Percentiles rank a stretch among this genome's conserved stretches.
Conservation (phyloP, 1,140 invertebrate species). For the Cheumatopsyche charites region DNA sequence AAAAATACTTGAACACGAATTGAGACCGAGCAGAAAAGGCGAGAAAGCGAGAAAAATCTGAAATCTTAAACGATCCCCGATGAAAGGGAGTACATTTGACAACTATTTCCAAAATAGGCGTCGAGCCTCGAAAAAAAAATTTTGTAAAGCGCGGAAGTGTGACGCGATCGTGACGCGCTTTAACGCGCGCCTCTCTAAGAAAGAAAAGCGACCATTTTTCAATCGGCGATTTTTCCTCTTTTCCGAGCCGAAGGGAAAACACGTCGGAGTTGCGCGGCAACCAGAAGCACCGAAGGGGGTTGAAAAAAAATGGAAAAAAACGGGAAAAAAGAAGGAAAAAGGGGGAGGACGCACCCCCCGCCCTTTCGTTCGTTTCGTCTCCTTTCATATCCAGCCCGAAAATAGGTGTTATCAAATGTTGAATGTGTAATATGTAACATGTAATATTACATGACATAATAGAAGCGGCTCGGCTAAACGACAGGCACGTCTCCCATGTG, state of each 20-base stretch:
- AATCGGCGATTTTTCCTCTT: conserved; percentile 16
- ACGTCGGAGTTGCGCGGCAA: too few species aligned
- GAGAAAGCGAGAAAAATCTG: too few species aligned
- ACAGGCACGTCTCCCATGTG: conserved; percentile 12
- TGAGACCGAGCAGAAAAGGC: too few species aligned
- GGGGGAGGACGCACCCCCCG: too few species aligned
- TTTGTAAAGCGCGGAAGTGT: background rate
- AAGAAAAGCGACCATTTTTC: conserved; percentile 16
- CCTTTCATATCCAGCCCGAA: conserved; percentile 27
- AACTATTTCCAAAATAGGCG: too few species aligned
- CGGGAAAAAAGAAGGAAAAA: too few species aligned
- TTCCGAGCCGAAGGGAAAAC: conserved; percentile 16
- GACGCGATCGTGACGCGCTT: conserved; percentile 8
- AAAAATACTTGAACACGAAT: too few species aligned
- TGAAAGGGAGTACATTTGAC: too few species aligned
- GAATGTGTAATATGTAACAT: conserved; percentile 31
- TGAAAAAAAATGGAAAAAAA: background rate
- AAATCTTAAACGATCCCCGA: too few species aligned
- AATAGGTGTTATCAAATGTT: conserved; percentile 34
- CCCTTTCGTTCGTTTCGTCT: too few species aligned
- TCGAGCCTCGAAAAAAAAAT: too few species aligned
- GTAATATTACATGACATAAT: conserved; percentile 34
- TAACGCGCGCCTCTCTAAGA: background rate
- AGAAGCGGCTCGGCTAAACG: conserved; percentile 28
- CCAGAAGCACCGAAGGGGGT: too few species aligned